These are phyloP conservation scores for Lophotriccus pileatus DNA, from an alignment of 2,797 vertebrate species.

Conservation along the genomic window DNA sequence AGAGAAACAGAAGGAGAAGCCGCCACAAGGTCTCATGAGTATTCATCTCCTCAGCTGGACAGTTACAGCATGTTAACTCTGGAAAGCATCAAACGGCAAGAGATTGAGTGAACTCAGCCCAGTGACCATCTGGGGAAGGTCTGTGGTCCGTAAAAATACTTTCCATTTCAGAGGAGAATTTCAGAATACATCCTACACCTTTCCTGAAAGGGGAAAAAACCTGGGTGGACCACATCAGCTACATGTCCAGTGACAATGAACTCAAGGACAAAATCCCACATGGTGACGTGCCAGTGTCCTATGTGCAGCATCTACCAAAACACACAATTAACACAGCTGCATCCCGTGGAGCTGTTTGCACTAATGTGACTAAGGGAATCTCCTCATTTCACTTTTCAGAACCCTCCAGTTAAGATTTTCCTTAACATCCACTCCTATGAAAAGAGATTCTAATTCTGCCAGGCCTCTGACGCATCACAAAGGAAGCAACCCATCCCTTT, in stretches of 20 bases:
- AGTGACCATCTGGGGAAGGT: neutral
- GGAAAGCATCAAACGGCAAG: neutral
- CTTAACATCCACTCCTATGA: neutral
- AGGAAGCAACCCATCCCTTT: neutral
- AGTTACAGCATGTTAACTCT: neutral
- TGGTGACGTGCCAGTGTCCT: neutral
- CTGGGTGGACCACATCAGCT: neutral
- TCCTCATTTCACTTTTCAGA: neutral
- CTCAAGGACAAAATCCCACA: neutral
- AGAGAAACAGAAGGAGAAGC: neutral
- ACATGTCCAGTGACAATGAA: neutral
- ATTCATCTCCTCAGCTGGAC: neutral
- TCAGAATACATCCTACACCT: neutral
- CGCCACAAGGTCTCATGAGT: neutral
- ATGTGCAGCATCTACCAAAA: neutral
- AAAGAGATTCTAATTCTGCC: neutral
- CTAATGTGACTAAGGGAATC: neutral
- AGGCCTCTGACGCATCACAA: neutral
- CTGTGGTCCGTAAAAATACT: neutral
- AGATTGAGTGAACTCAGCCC: neutral
- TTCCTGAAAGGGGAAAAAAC: neutral
- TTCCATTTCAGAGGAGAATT: neutral
- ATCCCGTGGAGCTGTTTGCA: neutral
- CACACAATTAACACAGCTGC: neutral
- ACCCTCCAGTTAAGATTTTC: neutral